Percentiles rank a stretch among this genome's conserved stretches.
Evolutionary conservation across 2,113 vertebrate genomes (phyloP).

Genomic region (Thermophis baileyi): DNA sequence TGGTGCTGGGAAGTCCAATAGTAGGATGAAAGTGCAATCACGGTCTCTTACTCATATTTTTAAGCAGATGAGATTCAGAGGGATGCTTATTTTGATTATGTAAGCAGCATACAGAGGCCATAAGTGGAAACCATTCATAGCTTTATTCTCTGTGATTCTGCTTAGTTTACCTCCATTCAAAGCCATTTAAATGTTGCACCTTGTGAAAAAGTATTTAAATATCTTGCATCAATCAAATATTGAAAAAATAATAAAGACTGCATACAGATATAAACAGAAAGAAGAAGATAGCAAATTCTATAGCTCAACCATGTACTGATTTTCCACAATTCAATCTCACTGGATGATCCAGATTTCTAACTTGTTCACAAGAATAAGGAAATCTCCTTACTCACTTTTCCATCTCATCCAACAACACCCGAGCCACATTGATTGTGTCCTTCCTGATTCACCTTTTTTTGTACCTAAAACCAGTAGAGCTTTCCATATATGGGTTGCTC

Average conservation of each 20-base stretch:
- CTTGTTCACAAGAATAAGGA: not conserved
- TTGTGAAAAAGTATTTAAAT: not conserved
- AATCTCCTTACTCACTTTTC: not conserved
- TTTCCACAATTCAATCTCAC: not conserved
- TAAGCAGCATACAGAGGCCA: not conserved
- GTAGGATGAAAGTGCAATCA: not conserved
- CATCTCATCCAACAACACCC: not conserved
- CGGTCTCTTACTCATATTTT: not conserved
- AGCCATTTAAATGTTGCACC: not conserved
- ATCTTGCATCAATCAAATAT: not conserved
- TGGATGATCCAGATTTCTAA: not conserved
- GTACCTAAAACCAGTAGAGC: not conserved
- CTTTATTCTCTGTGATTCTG: not conserved
- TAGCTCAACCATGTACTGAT: not conserved
- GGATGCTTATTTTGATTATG: not conserved
- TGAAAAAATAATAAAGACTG: not conserved
- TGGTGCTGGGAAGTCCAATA: not conserved
- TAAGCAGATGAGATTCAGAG: not conserved
- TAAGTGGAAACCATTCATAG: not conserved
- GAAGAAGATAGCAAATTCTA: not conserved
- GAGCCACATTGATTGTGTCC: not conserved
- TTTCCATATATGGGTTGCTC: not conserved
- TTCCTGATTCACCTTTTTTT: not conserved
- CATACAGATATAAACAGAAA: not conserved
- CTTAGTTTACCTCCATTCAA: not conserved